Conservation (phyloP, 2,888 invertebrate genomes). For the Abrostola triplasia region DNA sequence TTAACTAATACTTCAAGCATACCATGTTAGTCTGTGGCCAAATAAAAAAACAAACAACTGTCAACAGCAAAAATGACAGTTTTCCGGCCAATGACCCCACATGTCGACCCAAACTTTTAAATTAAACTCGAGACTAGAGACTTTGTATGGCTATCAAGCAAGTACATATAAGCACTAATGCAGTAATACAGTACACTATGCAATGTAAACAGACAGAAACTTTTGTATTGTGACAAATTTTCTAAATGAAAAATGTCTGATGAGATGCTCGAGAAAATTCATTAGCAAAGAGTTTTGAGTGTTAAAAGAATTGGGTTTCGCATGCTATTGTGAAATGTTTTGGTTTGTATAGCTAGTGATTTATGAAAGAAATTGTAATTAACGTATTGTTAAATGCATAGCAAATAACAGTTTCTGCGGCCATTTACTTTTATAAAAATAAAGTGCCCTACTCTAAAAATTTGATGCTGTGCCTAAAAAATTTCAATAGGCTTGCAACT, state of each 20-base stretch:
- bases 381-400: too few species aligned
- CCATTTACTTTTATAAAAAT: too few species aligned
- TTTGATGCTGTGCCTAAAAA: too few species aligned
- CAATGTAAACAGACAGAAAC: conserved; percentile 55
- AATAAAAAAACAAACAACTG: conserved; percentile 2
- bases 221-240: conserved; percentile 66
- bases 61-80: conserved; percentile 45
- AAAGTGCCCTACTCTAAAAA: too few species aligned
- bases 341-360: conserved; percentile 7
- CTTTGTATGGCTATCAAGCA: conserved; percentile 65
- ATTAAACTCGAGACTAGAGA: conserved; percentile 68
- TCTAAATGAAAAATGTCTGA: conserved; percentile 69
- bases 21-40: neutral
- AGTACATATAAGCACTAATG: conserved; percentile 62
- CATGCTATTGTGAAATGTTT: neutral
- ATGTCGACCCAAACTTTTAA: conserved; percentile 68
- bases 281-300: conserved; percentile 37
- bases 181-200: conserved; percentile 16
- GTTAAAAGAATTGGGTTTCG: conserved; percentile 24
- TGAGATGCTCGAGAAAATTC: conserved; percentile 35
- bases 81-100: conserved; percentile 59
- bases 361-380: neutral
- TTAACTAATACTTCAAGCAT: neutral
- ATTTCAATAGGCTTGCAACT: too few species aligned
- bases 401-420: too few species aligned